Evolutionary conservation across 2,888 invertebrate species (phyloP), one percentile per base, ranked within the genome.

Genomic region (Dryadula phaetusa): DNA sequence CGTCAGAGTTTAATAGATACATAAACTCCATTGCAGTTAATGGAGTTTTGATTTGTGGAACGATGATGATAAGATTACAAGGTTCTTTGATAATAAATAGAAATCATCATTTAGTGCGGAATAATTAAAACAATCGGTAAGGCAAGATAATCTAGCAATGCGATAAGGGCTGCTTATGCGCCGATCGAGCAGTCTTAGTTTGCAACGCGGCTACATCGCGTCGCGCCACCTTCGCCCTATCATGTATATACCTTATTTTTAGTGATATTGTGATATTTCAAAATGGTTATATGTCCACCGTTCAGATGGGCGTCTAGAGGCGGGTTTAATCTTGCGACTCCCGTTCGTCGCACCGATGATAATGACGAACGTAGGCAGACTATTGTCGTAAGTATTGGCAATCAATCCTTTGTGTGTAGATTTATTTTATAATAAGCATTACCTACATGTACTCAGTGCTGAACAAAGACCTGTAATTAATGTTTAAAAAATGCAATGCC

Each of bases 71-170:
- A 91, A 92, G 88, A 91, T 90, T 86, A 83, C 85, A 84, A 83
- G 82, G 85, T 77, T 83, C 82, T 79, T 84, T 85, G 89, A 92
- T 92, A 88, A 86, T 85, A 86, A 84, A 83, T 80, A 82, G 78
- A 82, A 87, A 87, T 88, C 80, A 83, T 88, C 85, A 79, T 81
- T 85, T 84, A 84, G 82, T 83, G 81, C 83, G 82, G 82, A 90
- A 90, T 91, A 91, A 92, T 92, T 92, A 92, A 91, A 91, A 90
- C 90, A 91, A 90, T 91, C 84, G 86, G 82, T 83, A 87, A 83
- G 79, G 82, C 79, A 81, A 88, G 90, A 92, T 92, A 82, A 91
- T 90, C 90, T 86, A 78, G 77, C 70, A 74, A 74, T 73, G 82
- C 82, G 92, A 91, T 92, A 92, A 90, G 83, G 81, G 79, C 79